These are phyloP conservation scores for Diaprepes abbreviatus DNA, from an alignment of 2,888 invertebrate genomes.

Conservation along the genomic window DNA sequence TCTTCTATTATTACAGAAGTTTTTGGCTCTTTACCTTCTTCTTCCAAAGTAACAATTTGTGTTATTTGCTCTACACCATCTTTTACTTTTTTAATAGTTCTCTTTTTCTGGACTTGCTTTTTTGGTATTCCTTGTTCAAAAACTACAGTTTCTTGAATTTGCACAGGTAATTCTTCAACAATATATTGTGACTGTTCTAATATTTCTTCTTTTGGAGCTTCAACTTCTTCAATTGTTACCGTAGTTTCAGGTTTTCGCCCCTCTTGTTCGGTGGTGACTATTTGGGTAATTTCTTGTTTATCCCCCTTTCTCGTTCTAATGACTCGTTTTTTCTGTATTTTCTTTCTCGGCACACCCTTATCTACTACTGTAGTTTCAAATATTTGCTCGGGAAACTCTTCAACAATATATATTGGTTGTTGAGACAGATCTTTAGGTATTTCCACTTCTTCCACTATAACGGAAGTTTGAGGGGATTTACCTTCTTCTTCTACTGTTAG, in stretches of 20 bases:
- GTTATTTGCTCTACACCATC: constrained; percentile 59
- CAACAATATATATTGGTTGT: constrained; percentile 59
- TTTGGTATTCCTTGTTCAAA: constrained; percentile 61
- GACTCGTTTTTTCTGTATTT: constrained; percentile 49
- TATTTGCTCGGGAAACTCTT: constrained; percentile 57
- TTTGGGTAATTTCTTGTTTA: constrained; percentile 64
- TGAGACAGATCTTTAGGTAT: neutral
- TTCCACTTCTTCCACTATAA: constrained; percentile 44
- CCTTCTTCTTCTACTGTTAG: constrained; percentile 66
- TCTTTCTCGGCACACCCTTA: constrained; percentile 58
- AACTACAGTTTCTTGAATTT: constrained; percentile 62
- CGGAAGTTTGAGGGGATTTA: constrained; percentile 63
- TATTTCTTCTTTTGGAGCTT: constrained; percentile 59
- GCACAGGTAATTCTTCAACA: constrained; percentile 54
- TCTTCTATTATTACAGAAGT: constrained; percentile 54
- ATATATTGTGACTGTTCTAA: constrained; percentile 57
- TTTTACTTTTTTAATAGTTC: constrained; percentile 52
- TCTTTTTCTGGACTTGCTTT: constrained; percentile 50
- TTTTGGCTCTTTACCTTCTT: constrained; percentile 56
- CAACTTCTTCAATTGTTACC: constrained; percentile 46
- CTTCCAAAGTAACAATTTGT: constrained; percentile 63
- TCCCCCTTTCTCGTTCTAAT: constrained; percentile 62
- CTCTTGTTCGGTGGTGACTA: constrained; percentile 63
- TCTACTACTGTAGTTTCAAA: constrained; percentile 61
- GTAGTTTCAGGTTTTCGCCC: constrained; percentile 50